phyloP scores from a whole-genome alignment of 2,888 invertebrate genomes.

The Lamellibrachia satsuma region DNA sequence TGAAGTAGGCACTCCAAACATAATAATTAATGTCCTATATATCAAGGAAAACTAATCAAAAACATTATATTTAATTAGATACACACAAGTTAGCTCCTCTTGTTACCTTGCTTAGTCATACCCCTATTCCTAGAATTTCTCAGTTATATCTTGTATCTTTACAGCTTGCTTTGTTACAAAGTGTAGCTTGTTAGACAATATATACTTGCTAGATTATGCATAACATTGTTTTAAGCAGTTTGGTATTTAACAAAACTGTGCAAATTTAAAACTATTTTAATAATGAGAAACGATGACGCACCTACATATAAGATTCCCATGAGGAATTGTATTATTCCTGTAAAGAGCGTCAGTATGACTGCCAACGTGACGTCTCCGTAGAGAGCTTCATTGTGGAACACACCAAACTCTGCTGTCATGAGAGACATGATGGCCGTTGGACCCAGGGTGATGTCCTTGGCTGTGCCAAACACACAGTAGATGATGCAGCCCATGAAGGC shows the following conservation, averaged over 20 bases:
- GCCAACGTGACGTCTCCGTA: constrained; percentile 57
- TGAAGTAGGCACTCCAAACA: not conserved
- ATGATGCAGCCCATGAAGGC: constrained; percentile 92
- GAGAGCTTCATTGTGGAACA: constrained; percentile 38
- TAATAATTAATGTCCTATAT: not conserved
- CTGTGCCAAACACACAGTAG: constrained; percentile 89
- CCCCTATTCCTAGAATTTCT: not conserved
- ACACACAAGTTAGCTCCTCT: not conserved
- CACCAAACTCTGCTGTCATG: constrained; percentile 71
- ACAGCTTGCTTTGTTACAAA: no score
- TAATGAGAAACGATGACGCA: constrained; percentile 36
- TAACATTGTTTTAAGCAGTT: not conserved
- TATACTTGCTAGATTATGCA: no score
- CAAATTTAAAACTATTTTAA: not conserved
- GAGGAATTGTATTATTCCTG: constrained; percentile 59
- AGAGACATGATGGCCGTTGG: constrained; percentile 94
- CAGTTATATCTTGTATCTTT: no score
- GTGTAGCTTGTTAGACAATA: no score
- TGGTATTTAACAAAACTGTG: not conserved
- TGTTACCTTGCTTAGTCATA: not conserved
- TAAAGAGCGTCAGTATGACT: constrained; percentile 58
- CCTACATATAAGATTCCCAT: constrained; percentile 64
- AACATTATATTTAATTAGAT: not conserved
- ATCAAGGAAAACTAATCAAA: not conserved
- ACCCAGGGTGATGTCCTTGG: constrained; percentile 91